These are phyloP conservation scores for Bicyclus anynana DNA, from an alignment of 1,140 invertebrate genomes.

Conservation along the genomic window DNA sequence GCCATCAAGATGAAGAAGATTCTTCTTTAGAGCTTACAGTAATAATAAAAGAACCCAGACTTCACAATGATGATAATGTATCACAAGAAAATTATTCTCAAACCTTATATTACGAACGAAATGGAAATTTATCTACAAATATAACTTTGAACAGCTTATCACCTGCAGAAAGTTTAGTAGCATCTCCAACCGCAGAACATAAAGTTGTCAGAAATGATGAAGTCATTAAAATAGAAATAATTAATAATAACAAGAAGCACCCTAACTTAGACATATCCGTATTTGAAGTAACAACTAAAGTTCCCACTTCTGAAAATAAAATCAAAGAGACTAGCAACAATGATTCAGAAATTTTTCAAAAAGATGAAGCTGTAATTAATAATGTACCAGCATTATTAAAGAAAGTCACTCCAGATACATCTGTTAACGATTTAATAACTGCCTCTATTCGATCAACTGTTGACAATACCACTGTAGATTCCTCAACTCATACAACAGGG, in stretches of 20 bases:
- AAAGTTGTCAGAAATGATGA: conserved; percentile 50
- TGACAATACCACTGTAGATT: conserved; percentile 2
- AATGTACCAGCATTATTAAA: background rate
- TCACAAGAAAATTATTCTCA: conserved; percentile 1
- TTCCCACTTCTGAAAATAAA: conserved; percentile 23
- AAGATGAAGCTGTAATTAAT: background rate
- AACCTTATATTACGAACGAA: background rate
- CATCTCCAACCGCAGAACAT: conserved; percentile 14
- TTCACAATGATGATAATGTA: conserved; percentile 8
- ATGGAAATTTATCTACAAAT: background rate
- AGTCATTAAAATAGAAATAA: conserved; percentile 57
- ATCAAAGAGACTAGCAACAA: conserved; percentile 9
- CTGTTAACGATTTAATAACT: conserved; percentile 14
- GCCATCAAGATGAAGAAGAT: conserved; percentile 32
- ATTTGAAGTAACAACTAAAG: conserved; percentile 58
- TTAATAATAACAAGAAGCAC: conserved; percentile 41
- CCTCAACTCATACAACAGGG: conserved; percentile 7
- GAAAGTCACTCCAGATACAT: background rate
- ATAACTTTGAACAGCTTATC: background rate
- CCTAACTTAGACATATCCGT: conserved; percentile 37
- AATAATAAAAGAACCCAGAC: conserved; percentile 43
- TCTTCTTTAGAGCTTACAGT: conserved; percentile 56
- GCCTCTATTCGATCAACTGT: conserved; percentile 2
- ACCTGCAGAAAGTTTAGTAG: background rate
- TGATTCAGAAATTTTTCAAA: background rate